phyloP scores from a whole-genome alignment of 2,888 invertebrate species.

The Yponomeuta plumbellus region DNA sequence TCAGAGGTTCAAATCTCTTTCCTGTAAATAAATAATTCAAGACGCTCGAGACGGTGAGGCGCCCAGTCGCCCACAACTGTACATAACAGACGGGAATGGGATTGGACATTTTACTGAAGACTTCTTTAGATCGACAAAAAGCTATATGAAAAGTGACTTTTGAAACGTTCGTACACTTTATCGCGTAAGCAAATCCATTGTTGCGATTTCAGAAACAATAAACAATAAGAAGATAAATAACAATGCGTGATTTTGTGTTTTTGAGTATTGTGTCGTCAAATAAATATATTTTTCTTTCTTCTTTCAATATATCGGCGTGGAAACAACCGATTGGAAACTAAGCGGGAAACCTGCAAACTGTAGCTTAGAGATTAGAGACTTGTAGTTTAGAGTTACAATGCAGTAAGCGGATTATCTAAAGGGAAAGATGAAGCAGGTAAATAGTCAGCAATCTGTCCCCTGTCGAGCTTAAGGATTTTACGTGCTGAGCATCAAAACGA shows the following conservation, averaged over 20 bases:
- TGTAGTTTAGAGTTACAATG: conserved; percentile 9
- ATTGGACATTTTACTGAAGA: not conserved
- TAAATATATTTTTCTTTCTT: too few species aligned
- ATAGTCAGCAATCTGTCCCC: conserved; percentile 27
- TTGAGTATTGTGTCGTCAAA: too few species aligned
- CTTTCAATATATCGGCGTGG: not conserved
- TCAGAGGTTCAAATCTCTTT: not conserved
- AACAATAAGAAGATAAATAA: not conserved
- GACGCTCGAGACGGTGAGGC: conserved; percentile 56
- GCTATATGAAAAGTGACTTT: not conserved
- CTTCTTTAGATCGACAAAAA: not conserved
- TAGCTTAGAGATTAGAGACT: too few species aligned
- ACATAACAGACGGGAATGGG: conserved; percentile 23
- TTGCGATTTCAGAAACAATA: not conserved
- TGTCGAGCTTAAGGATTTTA: conserved; percentile 26
- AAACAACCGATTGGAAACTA: conserved; percentile 5
- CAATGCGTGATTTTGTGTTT: too few species aligned
- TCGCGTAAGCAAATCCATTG: not conserved
- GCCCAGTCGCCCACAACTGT: conserved; percentile 41
- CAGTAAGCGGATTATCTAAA: conserved; percentile 13
- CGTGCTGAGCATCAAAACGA: conserved; percentile 29
- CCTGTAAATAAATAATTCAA: conserved; percentile 21
- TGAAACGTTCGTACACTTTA: not conserved
- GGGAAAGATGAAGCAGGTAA: conserved; percentile 31
- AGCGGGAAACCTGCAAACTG: conserved; percentile 1